Percentiles rank a stretch among this genome's conserved stretches.
Evolutionary conservation across 2,797 vertebrate genomes (phyloP).

Genomic region (Podargus strigoides): DNA sequence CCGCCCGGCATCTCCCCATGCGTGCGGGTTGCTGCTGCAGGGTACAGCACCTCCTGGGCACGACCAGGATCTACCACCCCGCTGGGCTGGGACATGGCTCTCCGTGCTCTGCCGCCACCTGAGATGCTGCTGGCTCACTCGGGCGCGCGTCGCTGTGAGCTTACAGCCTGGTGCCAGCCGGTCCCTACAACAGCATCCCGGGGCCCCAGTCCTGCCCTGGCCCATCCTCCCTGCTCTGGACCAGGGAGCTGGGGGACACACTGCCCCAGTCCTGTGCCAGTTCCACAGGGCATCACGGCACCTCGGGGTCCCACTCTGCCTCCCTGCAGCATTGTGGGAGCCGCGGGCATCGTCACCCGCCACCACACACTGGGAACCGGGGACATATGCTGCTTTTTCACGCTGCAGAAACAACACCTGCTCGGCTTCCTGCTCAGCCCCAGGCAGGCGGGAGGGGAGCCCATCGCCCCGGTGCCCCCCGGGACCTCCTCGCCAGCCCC

Average conservation of each 20-base stretch:
- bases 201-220: accelerated
- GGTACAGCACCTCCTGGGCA: not conserved
- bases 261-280: not conserved
- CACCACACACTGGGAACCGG: no score
- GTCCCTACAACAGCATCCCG: not conserved
- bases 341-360: not conserved
- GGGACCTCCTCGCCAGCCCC: not conserved
- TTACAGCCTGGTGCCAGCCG: not conserved
- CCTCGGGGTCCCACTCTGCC: not conserved
- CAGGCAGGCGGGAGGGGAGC: slow-evolving; percentile 17
- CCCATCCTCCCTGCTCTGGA: not conserved
- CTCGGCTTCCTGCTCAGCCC: slow-evolving; percentile 52
- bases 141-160: accelerated
- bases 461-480: not conserved
- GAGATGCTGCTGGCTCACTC: not conserved
- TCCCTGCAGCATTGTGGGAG: not conserved
- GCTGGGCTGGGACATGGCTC: not conserved
- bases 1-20: not conserved
- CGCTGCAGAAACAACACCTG: slow-evolving; percentile 61
- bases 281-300: not conserved
- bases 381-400: slow-evolving; percentile 69
- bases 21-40: not conserved
- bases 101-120: not conserved
- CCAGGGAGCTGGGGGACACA: accelerated
- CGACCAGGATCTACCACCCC: not conserved